Percentiles rank a stretch among this genome's conserved stretches.
phyloP scores from a whole-genome alignment of 2,113 vertebrate species.

The Sebastes schlegelii region DNA sequence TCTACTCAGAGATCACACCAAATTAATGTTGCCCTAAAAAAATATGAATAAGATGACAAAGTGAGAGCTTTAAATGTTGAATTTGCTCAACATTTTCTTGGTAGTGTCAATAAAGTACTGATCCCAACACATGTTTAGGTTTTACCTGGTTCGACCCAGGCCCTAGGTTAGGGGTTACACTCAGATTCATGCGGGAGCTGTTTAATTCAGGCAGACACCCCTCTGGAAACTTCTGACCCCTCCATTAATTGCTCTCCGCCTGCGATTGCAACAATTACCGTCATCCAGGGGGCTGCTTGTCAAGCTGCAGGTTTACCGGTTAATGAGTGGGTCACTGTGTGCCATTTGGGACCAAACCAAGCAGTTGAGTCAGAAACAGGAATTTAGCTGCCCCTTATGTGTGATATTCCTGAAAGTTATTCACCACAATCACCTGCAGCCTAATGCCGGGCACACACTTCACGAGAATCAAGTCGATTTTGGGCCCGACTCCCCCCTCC shows the following conservation, averaged over 20 bases:
- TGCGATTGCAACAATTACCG: constrained; percentile 77
- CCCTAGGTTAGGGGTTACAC: constrained; percentile 54
- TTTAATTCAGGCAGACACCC: constrained; percentile 70
- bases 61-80: neutral
- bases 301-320: constrained; percentile 73
- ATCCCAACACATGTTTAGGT: neutral
- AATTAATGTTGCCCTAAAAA: neutral
- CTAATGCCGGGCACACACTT: too few species aligned
- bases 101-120: neutral
- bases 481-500: too few species aligned
- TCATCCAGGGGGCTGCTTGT: constrained; percentile 75
- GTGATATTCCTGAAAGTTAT: constrained; percentile 64
- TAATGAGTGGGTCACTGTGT: constrained; percentile 78
- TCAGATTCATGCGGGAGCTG: constrained; percentile 39
- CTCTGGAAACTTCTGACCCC: constrained; percentile 76
- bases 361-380: constrained; percentile 59
- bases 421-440: neutral
- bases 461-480: too few species aligned
- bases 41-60: neutral
- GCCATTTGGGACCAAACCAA: constrained; percentile 71
- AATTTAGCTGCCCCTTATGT: constrained; percentile 55
- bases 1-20: neutral
- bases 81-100: neutral
- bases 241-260: constrained; percentile 72
- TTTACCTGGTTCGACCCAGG: neutral